A percentile compares a stretch with the other conserved stretches of the same genome.
These are phyloP conservation scores for Pterostichus madidus DNA, from an alignment of 2,888 invertebrate species.

Conservation along the genomic window DNA sequence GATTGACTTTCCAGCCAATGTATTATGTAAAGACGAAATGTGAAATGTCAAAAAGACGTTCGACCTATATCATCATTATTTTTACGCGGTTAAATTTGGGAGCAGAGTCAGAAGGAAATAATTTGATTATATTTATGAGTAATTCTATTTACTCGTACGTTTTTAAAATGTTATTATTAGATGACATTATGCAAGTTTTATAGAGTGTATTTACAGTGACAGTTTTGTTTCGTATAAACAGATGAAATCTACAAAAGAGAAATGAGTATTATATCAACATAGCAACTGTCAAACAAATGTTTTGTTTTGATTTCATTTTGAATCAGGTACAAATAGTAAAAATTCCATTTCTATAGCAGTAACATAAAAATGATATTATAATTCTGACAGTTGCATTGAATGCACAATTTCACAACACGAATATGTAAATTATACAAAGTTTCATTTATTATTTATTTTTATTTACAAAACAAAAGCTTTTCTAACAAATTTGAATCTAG, in stretches of 20 bases:
- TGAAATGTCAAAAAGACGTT: conserved; percentile 56
- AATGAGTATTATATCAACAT: background rate
- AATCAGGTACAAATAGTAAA: background rate
- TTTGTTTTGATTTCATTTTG: background rate
- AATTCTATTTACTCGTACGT: conserved; percentile 20
- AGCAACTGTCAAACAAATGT: background rate
- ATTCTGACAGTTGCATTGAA: background rate
- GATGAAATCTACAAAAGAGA: background rate
- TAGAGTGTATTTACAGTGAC: background rate
- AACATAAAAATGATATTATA: too few relatives aligned
- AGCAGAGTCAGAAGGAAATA: conserved; percentile 2
- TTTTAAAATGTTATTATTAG: conserved; percentile 5
- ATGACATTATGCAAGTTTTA: background rate
- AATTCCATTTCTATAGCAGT: background rate
- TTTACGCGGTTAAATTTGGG: conserved; percentile 50
- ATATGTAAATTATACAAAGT: too few relatives aligned
- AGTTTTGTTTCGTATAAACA: background rate
- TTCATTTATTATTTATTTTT: too few relatives aligned
- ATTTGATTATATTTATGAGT: conserved; percentile 26
- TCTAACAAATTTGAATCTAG: too few relatives aligned
- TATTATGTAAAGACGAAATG: conserved; percentile 46
- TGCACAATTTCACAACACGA: background rate
- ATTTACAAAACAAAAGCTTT: too few relatives aligned
- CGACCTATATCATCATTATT: conserved; percentile 64
- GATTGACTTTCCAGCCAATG: conserved; percentile 59